Percentiles rank a stretch among this genome's conserved stretches.
These are phyloP conservation scores for Orthosia cruda DNA, from an alignment of 2,888 invertebrate species.

Conservation along the genomic window DNA sequence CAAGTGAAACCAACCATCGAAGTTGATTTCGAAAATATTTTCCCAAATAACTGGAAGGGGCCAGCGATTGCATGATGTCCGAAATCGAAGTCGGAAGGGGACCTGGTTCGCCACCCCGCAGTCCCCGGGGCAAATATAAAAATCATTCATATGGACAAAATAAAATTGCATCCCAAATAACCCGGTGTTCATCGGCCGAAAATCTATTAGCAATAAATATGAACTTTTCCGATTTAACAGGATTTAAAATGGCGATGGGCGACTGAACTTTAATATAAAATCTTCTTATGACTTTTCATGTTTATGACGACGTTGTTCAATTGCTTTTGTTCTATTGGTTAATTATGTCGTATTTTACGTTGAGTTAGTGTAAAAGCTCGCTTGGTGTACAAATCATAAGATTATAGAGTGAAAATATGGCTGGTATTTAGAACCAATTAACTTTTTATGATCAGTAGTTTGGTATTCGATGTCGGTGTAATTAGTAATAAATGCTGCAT, in stretches of 20 bases:
- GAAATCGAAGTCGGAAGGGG: slow-evolving; percentile 86
- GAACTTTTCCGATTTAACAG: slow-evolving; percentile 91
- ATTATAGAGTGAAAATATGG: background rate
- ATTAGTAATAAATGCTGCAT: background rate
- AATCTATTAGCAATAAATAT: slow-evolving; percentile 92
- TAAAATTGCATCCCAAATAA: slow-evolving; percentile 92
- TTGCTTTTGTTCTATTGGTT: slow-evolving; percentile 76
- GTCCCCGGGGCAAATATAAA: slow-evolving; percentile 89
- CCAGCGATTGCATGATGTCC: slow-evolving; percentile 83
- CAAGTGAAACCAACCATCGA: slow-evolving; percentile 75
- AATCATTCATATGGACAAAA: slow-evolving; percentile 91
- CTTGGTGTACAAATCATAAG: slow-evolving; percentile 3
- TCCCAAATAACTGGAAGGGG: slow-evolving; percentile 76
- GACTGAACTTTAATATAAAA: slow-evolving; percentile 80
- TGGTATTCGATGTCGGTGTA: background rate
- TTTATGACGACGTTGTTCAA: slow-evolving; percentile 87
- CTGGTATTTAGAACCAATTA: background rate
- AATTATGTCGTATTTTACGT: slow-evolving; percentile 69
- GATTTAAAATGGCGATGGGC: slow-evolving; percentile 87
- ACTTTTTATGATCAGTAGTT: background rate
- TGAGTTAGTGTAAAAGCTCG: slow-evolving; percentile 27
- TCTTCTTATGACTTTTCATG: slow-evolving; percentile 85
- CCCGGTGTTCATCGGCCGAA: slow-evolving; percentile 89
- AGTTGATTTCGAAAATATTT: slow-evolving; percentile 77
- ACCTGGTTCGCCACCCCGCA: slow-evolving; percentile 81